A percentile compares a stretch with the other conserved stretches of the same genome.
These are phyloP conservation scores for Corythaeola cristata DNA, from an alignment of 2,113 vertebrate genomes.

Conservation along the genomic window DNA sequence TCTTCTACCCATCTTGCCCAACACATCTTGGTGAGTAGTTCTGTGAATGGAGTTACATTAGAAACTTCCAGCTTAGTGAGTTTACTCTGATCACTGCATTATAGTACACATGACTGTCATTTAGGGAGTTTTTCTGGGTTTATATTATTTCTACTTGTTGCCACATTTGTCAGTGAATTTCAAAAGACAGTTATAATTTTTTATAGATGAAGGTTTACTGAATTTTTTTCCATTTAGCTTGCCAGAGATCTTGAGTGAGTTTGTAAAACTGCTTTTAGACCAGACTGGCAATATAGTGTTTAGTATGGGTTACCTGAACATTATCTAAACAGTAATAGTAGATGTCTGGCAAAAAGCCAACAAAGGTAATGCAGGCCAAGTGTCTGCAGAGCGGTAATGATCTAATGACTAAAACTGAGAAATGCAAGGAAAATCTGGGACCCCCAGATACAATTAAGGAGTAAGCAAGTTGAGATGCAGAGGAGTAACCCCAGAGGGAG, in stretches of 20 bases:
- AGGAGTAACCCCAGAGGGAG: background rate
- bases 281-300: background rate
- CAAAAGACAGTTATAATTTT: background rate
- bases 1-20: background rate
- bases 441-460: background rate
- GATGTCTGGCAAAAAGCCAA: background rate
- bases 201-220: background rate
- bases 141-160: background rate
- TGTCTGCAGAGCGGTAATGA: background rate
- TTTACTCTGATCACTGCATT: background rate
- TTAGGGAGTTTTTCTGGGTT: background rate
- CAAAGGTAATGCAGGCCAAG: background rate
- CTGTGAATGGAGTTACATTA: background rate
- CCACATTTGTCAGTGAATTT: background rate
- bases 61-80: background rate
- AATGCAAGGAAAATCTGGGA: background rate
- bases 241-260: background rate
- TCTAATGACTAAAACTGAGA: background rate
- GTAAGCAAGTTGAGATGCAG: background rate
- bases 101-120: background rate
- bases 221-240: background rate
- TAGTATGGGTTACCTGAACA: background rate
- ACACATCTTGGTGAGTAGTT: background rate
- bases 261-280: slow-evolving; percentile 8
- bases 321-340: background rate